These are phyloP conservation scores for Oncopeltus fasciatus DNA, from an alignment of 1,140 invertebrate species.

Conservation along the genomic window DNA sequence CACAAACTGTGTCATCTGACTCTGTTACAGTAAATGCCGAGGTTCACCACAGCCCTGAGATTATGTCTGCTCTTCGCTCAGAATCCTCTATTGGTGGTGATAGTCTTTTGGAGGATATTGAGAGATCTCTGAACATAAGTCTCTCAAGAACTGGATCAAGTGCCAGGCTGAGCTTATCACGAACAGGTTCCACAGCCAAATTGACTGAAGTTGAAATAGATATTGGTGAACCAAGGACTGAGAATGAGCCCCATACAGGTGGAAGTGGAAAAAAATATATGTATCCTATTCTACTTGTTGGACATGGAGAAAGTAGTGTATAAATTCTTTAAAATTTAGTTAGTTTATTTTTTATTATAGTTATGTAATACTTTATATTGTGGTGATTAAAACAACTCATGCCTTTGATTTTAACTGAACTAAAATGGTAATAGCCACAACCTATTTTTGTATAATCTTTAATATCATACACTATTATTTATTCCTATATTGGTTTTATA, in stretches of 20 bases:
- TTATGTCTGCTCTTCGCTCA: conserved; percentile 2
- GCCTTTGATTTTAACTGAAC: neutral
- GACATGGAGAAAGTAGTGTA: conserved; percentile 22
- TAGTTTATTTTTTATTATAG: neutral
- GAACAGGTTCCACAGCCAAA: conserved; percentile 2
- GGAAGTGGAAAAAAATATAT: conserved; percentile 16
- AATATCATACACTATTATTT: neutral
- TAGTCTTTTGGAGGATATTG: conserved; percentile 23
- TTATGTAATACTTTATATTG: neutral
- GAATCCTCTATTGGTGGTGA: conserved; percentile 13
- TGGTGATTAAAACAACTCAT: neutral
- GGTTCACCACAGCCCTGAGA: conserved; percentile 17
- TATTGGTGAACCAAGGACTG: neutral
- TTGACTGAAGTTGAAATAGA: conserved; percentile 16
- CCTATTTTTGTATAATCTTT: neutral
- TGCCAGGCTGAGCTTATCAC: conserved; percentile 2
- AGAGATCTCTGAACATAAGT: conserved; percentile 17
- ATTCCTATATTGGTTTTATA: neutral
- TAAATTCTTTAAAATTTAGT: neutral
- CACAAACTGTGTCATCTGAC: conserved; percentile 18
- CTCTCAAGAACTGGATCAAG: conserved; percentile 10
- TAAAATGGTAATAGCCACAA: neutral
- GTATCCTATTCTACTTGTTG: conserved; percentile 21
- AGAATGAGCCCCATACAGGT: neutral
- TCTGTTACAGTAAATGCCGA: conserved; percentile 22